Evolutionary conservation across 35 echinoderm and acorn worm species (phyloP), one percentile per base, ranked within the genome.

Genomic region (Ophioderma brevispina): DNA sequence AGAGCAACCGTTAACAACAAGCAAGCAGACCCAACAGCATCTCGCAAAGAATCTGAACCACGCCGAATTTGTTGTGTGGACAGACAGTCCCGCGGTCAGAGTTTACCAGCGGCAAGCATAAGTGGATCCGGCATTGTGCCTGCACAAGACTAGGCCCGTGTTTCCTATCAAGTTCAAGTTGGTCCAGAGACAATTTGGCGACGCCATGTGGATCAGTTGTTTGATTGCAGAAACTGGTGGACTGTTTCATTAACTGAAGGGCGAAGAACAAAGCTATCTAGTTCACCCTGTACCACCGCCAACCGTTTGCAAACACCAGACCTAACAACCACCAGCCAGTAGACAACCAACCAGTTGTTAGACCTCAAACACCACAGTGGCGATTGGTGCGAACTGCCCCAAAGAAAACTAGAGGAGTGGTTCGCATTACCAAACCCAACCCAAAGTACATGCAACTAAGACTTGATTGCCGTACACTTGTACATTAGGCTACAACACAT

Each of bases 121-220:
- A 86, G 37, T 86, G 84, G 84, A 37, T 76, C 33, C 49, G 84
- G 84, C 17, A 34, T 76, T 10, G 36, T 86, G 75, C 50, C 70
- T 34, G 64, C n/a, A 37, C 10, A 37, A 49, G 13, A 86, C 84
- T 75, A 56, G 84, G 19, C 84, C 50, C n/a, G n/a, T 36, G 13
- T 86, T n/a, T 86, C 84, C 64, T 86, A 86, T 75, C 15, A 75
- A 86, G 84, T 86, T 32, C 31, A 11, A 4, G 84, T 86, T 6
- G 84, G 84, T 4, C 84, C 84, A 75, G 19, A 86, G 19, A 76
- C 75, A 56, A 36, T 86, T 30, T 86, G 84, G 84, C 49, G 84
- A 31, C 84, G 84, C 0, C 84, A 86, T 86, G 55, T 75, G 70
- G 84, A 86, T 64, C 84, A 86, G 37, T 25, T 86, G 28, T 25